These are phyloP conservation scores for Actinemys pallida DNA, from an alignment of 2,113 vertebrate species.

Conservation along the genomic window DNA sequence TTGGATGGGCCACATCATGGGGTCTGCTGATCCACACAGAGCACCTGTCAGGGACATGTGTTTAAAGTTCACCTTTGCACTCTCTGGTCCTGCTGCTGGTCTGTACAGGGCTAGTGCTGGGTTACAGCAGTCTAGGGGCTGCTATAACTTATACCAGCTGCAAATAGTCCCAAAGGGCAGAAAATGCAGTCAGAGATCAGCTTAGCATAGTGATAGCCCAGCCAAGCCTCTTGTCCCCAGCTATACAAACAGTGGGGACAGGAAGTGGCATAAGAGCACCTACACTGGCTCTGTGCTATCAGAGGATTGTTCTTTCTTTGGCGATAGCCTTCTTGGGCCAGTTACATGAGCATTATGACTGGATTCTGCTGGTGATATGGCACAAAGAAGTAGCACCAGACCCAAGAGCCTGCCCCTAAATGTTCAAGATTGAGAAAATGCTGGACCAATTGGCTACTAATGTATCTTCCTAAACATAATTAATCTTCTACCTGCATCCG, in stretches of 20 bases:
- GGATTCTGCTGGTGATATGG: not conserved
- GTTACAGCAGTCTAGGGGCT: not conserved
- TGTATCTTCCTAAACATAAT: slow-evolving; percentile 23
- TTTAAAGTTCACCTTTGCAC: fast-evolving
- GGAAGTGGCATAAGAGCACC: not conserved
- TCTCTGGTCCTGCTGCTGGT: not conserved
- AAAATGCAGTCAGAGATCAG: not conserved
- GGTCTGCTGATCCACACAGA: not conserved
- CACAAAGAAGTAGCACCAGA: not conserved
- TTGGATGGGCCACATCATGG: not conserved
- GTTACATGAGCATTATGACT: not conserved
- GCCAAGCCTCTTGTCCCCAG: not conserved
- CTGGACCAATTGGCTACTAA: not conserved
- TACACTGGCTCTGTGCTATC: not conserved
- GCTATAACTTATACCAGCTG: not conserved
- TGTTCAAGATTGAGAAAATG: not conserved
- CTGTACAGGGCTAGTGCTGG: fast-evolving
- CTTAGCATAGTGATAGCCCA: not conserved
- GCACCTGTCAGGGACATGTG: fast-evolving
- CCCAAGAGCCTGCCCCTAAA: not conserved
- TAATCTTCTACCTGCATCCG: not conserved
- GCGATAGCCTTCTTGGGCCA: not conserved
- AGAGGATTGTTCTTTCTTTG: not conserved
- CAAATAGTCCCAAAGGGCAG: not conserved
- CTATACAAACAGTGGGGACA: not conserved